phyloP scores from a whole-genome alignment of 2,113 vertebrate genomes.

The Rhinoptilus africanus region DNA sequence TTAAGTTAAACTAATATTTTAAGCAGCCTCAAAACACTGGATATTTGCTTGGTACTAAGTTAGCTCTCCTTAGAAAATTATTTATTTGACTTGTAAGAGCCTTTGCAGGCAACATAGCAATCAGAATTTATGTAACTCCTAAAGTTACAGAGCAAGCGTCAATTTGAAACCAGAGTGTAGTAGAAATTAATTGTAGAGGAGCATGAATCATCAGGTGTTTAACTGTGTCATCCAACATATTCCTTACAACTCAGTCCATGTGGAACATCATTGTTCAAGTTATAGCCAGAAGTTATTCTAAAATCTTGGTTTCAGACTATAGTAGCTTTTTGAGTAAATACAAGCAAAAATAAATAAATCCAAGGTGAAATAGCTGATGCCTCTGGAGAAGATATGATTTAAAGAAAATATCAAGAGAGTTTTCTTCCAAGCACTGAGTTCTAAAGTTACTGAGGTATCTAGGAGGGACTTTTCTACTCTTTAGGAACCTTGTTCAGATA shows the following conservation, averaged over 20 bases:
- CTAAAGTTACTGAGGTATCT: not conserved
- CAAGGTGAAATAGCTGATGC: not conserved
- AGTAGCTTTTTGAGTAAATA: not conserved
- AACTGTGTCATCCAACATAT: not conserved
- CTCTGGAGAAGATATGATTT: not conserved
- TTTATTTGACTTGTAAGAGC: not conserved
- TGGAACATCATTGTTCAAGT: not conserved
- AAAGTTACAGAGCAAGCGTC: not conserved
- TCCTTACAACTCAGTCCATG: not conserved
- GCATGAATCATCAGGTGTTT: not conserved
- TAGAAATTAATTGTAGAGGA: not conserved
- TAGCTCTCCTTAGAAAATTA: not conserved
- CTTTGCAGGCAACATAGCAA: not conserved
- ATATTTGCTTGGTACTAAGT: not conserved
- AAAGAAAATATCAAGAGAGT: not conserved
- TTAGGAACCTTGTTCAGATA: not conserved
- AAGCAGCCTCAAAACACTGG: not conserved
- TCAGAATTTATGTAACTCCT: not conserved
- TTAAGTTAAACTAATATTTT: not conserved
- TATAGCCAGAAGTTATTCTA: not conserved
- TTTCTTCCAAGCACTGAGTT: not conserved
- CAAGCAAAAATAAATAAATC: not conserved
- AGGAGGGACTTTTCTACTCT: not conserved
- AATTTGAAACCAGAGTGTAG: not conserved
- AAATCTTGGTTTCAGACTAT: not conserved